phyloP scores from a whole-genome alignment of 2,797 vertebrate species.

The Microchirus variegatus region DNA sequence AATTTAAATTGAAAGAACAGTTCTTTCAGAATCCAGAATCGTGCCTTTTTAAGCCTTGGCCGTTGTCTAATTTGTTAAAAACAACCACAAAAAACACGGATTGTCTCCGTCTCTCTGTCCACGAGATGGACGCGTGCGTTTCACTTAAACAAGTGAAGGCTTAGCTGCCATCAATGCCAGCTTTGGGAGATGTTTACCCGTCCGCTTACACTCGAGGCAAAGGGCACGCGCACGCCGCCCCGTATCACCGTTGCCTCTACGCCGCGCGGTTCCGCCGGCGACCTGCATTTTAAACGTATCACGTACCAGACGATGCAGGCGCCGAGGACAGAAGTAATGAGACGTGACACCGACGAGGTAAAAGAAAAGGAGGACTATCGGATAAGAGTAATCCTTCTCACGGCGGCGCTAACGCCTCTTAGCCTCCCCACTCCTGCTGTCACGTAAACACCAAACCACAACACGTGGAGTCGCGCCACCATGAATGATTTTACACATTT shows the following conservation, averaged over 20 bases:
- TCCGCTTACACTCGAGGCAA: constrained; percentile 59
- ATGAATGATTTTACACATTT: no score
- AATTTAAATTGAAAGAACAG: no score
- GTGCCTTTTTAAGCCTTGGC: no score
- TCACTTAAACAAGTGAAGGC: constrained; percentile 70
- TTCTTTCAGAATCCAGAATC: no score
- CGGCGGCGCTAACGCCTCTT: constrained; percentile 61
- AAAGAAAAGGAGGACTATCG: constrained; percentile 70
- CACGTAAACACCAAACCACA: constrained; percentile 29
- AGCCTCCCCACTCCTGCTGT: constrained; percentile 60
- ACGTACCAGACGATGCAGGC: constrained; percentile 55
- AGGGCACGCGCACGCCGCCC: constrained; percentile 67
- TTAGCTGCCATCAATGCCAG: constrained; percentile 66
- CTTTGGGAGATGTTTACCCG: constrained; percentile 71
- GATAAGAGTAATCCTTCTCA: constrained; percentile 78
- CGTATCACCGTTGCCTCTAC: constrained; percentile 50
- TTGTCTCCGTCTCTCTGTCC: constrained; percentile 11
- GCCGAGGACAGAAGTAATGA: constrained; percentile 75
- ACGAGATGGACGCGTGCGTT: constrained; percentile 48
- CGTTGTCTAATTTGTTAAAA: background rate
- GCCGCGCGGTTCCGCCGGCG: constrained; percentile 56
- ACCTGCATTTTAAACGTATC: constrained; percentile 74
- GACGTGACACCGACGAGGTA: constrained; percentile 69
- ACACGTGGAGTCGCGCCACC: no score
- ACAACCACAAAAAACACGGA: constrained; percentile 17